phyloP scores from a whole-genome alignment of 1,140 invertebrate genomes.

The Drosophila elegans region DNA sequence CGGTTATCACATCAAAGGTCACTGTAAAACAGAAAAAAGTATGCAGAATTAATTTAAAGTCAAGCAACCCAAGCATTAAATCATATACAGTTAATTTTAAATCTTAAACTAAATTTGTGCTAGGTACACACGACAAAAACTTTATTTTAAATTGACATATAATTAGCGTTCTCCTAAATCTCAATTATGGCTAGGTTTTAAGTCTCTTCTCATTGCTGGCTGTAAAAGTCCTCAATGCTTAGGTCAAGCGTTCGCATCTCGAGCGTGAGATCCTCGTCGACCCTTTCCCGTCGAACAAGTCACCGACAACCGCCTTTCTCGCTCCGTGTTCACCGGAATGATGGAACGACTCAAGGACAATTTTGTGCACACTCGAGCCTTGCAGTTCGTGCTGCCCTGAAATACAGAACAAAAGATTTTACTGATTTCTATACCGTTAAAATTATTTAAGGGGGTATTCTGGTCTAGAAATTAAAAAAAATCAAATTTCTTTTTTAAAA shows the following conservation, averaged over 20 bases:
- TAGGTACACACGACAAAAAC: constrained; percentile 9
- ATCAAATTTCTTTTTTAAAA: too few relatives aligned
- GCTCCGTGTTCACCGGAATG: constrained; percentile 73
- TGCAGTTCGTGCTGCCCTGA: constrained; percentile 84
- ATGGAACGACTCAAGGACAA: constrained; percentile 74
- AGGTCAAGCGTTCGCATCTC: constrained; percentile 65
- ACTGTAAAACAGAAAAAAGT: constrained; percentile 29
- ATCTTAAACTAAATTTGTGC: background rate
- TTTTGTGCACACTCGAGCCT: constrained; percentile 76
- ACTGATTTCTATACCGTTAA: background rate
- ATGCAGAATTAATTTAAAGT: constrained; percentile 11
- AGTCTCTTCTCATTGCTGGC: constrained; percentile 41
- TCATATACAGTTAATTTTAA: background rate
- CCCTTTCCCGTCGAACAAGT: background rate
- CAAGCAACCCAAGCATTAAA: background rate
- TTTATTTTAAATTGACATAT: constrained; percentile 38
- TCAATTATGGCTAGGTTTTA: constrained; percentile 33
- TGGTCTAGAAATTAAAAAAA: too few relatives aligned
- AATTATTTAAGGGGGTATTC: too few relatives aligned
- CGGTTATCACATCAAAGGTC: constrained; percentile 37
- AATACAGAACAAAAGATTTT: background rate
- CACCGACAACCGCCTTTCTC: constrained; percentile 55
- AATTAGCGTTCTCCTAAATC: constrained; percentile 31
- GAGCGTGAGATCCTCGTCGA: constrained; percentile 60
- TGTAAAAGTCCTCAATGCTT: constrained; percentile 67